Conservation (phyloP, 2,113 vertebrate genomes). For the Actenoides lindsayi region DNA sequence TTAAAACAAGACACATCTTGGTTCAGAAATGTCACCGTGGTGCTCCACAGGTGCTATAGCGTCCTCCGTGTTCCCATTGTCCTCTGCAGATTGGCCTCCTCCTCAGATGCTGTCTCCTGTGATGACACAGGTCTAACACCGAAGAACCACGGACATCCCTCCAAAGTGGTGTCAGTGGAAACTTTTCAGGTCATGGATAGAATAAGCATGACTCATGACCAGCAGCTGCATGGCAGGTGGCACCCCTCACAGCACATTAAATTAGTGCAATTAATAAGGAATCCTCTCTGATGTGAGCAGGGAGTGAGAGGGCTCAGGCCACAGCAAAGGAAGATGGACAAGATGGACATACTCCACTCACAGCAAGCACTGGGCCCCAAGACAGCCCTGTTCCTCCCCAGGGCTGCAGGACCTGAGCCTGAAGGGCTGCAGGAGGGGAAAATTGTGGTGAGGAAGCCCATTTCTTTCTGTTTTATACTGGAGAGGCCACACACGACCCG, state of each 20-base stretch:
- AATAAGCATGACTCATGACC: not conserved
- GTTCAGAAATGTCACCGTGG: not conserved
- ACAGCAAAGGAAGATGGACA: not conserved
- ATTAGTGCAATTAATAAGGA: not conserved
- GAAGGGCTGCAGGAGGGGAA: not conserved
- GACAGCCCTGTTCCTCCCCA: accelerated
- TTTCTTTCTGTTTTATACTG: not conserved
- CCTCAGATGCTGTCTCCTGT: not conserved
- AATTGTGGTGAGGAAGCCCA: not conserved
- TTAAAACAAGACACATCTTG: not conserved
- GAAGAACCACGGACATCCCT: not conserved
- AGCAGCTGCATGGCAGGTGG: not conserved
- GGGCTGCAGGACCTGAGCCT: not conserved
- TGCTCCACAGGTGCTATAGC: not conserved
- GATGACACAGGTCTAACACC: accelerated
- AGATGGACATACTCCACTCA: accelerated
- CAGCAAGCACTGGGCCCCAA: accelerated
- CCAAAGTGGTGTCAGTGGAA: not conserved
- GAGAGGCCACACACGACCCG: not conserved
- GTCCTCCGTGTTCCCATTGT: not conserved
- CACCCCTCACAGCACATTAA: not conserved
- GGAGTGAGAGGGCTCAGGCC: not conserved
- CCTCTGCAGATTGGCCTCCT: not conserved
- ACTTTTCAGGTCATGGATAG: not conserved
- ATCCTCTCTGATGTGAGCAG: not conserved